phyloP scores from a whole-genome alignment of 2,797 vertebrate species.

The Manis crassicaudata region DNA sequence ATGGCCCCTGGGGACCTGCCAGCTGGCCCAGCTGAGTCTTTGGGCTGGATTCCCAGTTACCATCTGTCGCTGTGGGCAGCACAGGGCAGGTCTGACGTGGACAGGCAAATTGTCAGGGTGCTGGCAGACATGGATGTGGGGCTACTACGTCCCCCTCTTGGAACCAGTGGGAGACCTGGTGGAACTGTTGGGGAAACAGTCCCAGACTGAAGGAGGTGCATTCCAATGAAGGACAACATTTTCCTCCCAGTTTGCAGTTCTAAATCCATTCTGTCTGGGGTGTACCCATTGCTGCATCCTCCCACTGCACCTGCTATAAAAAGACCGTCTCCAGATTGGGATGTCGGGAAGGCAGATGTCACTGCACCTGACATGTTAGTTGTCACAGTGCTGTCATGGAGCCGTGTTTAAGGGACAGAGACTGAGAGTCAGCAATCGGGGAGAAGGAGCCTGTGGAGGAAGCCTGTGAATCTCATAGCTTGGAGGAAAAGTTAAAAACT shows the following conservation, averaged over 20 bases:
- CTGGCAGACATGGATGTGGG: background rate
- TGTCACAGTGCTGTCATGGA: constrained; percentile 69
- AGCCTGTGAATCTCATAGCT: background rate
- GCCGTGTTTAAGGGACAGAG: constrained; percentile 28
- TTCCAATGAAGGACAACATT: constrained; percentile 83
- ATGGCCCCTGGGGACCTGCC: background rate
- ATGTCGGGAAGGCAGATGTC: constrained; percentile 87
- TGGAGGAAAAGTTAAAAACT: background rate
- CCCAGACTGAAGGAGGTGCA: constrained; percentile 77
- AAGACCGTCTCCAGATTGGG: constrained; percentile 86
- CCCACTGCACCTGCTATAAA: constrained; percentile 87
- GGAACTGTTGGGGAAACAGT: constrained; percentile 72
- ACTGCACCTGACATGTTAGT: constrained; percentile 76
- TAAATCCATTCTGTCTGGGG: constrained; percentile 84
- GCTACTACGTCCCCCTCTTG: background rate
- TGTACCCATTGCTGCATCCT: constrained; percentile 81
- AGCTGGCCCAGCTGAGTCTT: constrained; percentile 10
- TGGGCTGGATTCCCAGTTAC: background rate
- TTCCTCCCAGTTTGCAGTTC: constrained; percentile 79
- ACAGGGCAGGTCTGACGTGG: background rate
- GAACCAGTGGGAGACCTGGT: constrained; percentile 52
- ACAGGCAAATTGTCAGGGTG: background rate
- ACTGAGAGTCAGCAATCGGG: background rate
- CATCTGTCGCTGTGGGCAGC: background rate
- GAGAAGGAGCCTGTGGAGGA: background rate